Evolutionary conservation across 2,888 invertebrate genomes (phyloP).

Genomic region (Bedellia somnulentella): DNA sequence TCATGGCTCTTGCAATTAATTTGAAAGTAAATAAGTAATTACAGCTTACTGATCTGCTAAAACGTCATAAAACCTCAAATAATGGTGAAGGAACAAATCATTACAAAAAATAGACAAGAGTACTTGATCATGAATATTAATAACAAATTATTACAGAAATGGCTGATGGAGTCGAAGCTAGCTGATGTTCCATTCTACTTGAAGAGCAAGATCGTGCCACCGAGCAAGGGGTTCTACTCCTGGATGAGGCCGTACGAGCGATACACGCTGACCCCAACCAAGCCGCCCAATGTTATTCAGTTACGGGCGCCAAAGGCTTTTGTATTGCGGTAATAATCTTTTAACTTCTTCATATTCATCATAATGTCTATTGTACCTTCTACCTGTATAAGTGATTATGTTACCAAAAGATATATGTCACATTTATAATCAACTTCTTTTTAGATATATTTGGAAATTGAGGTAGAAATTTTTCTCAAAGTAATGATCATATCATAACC

Average conservation of each 20-base stretch:
- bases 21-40: too few relatives aligned
- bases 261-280: conserved; percentile 22
- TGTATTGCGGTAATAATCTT: conserved; percentile 24
- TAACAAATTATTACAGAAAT: conserved; percentile 25
- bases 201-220: conserved; percentile 32
- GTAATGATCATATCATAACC: neutral
- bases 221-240: conserved; percentile 45
- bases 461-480: neutral
- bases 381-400: neutral
- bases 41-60: too few relatives aligned
- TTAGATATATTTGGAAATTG: neutral
- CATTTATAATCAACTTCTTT: neutral
- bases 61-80: too few relatives aligned
- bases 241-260: conserved; percentile 50
- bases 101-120: too few relatives aligned
- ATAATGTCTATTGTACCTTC: neutral
- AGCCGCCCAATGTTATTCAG: conserved; percentile 23
- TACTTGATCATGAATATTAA: neutral
- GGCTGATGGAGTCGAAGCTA: conserved; percentile 41
- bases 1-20: too few relatives aligned
- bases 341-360: neutral
- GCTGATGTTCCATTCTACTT: conserved; percentile 30
- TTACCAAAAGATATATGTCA: neutral
- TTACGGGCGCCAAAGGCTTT: conserved; percentile 36
- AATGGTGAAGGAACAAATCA: too few relatives aligned